A percentile compares a stretch with the other conserved stretches of the same genome.
Conservation (phyloP, 2,888 invertebrate species). For the Sinodicranocentrus sp. region DNA sequence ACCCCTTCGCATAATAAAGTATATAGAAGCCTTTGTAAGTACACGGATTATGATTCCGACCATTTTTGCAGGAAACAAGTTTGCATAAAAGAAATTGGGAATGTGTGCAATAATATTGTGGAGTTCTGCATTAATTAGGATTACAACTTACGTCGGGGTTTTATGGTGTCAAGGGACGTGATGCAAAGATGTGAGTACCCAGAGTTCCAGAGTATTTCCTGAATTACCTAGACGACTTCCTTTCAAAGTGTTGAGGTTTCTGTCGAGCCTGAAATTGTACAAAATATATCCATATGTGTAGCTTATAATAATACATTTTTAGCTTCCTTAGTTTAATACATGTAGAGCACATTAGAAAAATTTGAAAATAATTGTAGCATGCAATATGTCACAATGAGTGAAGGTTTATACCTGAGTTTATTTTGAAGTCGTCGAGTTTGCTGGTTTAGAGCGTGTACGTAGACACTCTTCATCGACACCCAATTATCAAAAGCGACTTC, state of each 20-base stretch:
- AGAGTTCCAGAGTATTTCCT: slow-evolving; percentile 90
- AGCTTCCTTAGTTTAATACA: no score
- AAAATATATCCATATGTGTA: no score
- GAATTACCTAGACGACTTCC: slow-evolving; percentile 91
- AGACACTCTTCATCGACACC: slow-evolving; percentile 75
- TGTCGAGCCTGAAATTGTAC: slow-evolving; percentile 91
- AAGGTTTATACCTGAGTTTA: slow-evolving; percentile 67
- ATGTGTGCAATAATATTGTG: no score
- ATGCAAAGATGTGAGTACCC: slow-evolving; percentile 89
- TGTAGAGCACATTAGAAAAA: slow-evolving; percentile 77
- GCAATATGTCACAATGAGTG: background rate
- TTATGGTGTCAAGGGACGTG: slow-evolving; percentile 85
- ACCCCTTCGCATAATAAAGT: no score
- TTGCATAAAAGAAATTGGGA: no score
- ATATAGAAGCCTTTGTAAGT: no score
- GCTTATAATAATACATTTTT: no score
- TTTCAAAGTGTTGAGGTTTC: slow-evolving; percentile 89
- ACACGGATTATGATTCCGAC: no score
- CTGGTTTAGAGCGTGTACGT: slow-evolving; percentile 65
- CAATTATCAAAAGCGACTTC: no score
- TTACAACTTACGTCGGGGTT: background rate
- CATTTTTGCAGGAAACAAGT: no score
- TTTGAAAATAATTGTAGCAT: slow-evolving; percentile 9
- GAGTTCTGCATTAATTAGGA: no score
- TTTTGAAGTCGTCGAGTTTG: slow-evolving; percentile 73